phyloP scores from a whole-genome alignment of 1,140 invertebrate species.

The Wiebesia pumilae region DNA sequence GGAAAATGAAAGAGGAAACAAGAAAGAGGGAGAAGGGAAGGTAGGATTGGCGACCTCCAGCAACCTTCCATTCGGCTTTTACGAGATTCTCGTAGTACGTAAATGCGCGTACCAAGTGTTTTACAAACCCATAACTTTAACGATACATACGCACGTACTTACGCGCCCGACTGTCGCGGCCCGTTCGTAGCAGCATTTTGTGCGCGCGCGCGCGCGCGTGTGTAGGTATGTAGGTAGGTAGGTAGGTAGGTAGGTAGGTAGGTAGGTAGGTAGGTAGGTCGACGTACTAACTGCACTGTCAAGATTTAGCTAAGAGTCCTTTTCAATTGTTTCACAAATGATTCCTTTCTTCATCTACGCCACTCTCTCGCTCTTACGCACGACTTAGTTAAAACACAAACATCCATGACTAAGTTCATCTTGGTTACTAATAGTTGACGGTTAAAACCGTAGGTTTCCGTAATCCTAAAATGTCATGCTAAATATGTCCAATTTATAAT shows the following conservation, averaged over 20 bases:
- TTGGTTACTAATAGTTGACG: slow-evolving; percentile 28
- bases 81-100: slow-evolving; percentile 54
- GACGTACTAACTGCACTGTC: slow-evolving; percentile 32
- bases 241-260: too few relatives aligned
- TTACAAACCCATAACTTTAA: slow-evolving; percentile 55
- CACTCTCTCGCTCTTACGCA: background rate
- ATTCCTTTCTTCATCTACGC: background rate
- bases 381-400: background rate
- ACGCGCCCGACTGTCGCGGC: too few relatives aligned
- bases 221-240: background rate
- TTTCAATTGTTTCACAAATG: slow-evolving; percentile 54
- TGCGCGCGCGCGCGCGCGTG: background rate
- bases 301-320: slow-evolving; percentile 35
- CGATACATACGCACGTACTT: slow-evolving; percentile 22
- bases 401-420: slow-evolving; percentile 45
- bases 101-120: slow-evolving; percentile 49
- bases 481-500: too few relatives aligned
- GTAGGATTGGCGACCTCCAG: slow-evolving; percentile 9
- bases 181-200: background rate
- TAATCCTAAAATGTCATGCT: background rate
- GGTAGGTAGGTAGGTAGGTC: background rate
- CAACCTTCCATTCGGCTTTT: slow-evolving; percentile 49
- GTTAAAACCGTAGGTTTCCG: background rate
- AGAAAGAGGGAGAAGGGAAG: background rate
- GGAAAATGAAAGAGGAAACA: background rate